phyloP scores from a whole-genome alignment of 2,888 invertebrate species.

The Dynastes hyllus region DNA sequence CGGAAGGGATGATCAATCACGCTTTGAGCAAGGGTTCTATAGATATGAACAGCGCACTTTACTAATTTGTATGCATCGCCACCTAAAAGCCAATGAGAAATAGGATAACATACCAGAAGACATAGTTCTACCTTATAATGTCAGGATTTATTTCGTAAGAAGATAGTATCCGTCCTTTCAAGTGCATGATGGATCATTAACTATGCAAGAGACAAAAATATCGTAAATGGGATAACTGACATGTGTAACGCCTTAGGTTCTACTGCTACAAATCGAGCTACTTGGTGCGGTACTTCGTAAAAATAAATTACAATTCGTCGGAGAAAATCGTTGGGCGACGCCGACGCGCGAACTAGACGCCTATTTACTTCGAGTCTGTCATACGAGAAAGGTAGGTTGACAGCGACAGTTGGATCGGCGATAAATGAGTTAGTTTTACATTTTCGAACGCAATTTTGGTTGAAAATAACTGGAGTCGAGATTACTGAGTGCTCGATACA shows the following conservation, averaged over 20 bases:
- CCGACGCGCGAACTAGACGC: too few species aligned
- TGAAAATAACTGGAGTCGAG: too few species aligned
- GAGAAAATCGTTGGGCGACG: too few species aligned
- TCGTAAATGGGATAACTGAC: neutral
- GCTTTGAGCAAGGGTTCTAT: neutral
- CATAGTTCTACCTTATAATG: conserved; percentile 8
- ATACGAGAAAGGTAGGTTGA: too few species aligned
- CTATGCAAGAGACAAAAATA: conserved; percentile 12
- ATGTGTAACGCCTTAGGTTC: neutral
- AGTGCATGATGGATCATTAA: neutral
- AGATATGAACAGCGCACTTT: neutral
- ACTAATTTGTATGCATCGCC: conserved; percentile 21
- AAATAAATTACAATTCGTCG: too few species aligned
- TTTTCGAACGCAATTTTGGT: too few species aligned
- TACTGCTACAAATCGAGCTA: neutral
- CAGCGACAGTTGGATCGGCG: too few species aligned
- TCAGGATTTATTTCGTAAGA: conserved; percentile 12
- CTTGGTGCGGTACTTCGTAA: too few species aligned
- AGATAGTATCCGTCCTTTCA: neutral
- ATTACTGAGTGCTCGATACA: too few species aligned
- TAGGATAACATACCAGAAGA: conserved; percentile 12
- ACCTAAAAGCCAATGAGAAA: conserved; percentile 4
- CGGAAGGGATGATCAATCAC: conserved; percentile 23
- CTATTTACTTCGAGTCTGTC: too few species aligned
- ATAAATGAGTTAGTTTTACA: too few species aligned